Percentiles rank a stretch among this genome's conserved stretches.
These are phyloP conservation scores for Coenonympha arcania DNA, from an alignment of 2,888 invertebrate genomes.

Conservation along the genomic window DNA sequence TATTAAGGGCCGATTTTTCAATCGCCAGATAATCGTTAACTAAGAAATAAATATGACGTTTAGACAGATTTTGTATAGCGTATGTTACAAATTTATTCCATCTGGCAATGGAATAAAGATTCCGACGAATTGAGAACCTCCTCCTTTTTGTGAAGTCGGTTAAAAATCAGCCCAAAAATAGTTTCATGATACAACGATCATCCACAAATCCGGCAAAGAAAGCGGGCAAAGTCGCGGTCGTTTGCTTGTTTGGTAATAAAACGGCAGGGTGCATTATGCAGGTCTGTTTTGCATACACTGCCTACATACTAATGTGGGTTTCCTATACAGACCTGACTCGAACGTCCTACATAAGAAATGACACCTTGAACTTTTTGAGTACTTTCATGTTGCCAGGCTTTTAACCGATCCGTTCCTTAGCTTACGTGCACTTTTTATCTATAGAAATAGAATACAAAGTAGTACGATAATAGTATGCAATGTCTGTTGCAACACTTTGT, in stretches of 20 bases:
- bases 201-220: not conserved
- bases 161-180: too few species aligned
- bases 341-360: constrained; percentile 6
- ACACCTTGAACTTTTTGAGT: constrained; percentile 5
- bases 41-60: too few species aligned
- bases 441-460: too few species aligned
- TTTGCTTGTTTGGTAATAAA: constrained; percentile 6
- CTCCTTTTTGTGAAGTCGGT: too few species aligned
- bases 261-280: constrained; percentile 11
- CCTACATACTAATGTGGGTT: constrained; percentile 9
- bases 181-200: not conserved
- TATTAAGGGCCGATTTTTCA: too few species aligned
- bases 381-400: not conserved
- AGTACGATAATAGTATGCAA: too few species aligned
- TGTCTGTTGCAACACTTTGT: too few species aligned
- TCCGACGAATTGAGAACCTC: too few species aligned
- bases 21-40: too few species aligned
- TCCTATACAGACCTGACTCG: constrained; percentile 3
- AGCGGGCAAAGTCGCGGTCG: not conserved
- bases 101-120: too few species aligned
- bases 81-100: too few species aligned
- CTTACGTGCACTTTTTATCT: not conserved
- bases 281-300: constrained; percentile 12
- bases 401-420: not conserved
- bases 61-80: too few species aligned